Evolutionary conservation across 2,888 invertebrate species (phyloP), one percentile per base, ranked within the genome.

Genomic region (Abrostola tripartita): DNA sequence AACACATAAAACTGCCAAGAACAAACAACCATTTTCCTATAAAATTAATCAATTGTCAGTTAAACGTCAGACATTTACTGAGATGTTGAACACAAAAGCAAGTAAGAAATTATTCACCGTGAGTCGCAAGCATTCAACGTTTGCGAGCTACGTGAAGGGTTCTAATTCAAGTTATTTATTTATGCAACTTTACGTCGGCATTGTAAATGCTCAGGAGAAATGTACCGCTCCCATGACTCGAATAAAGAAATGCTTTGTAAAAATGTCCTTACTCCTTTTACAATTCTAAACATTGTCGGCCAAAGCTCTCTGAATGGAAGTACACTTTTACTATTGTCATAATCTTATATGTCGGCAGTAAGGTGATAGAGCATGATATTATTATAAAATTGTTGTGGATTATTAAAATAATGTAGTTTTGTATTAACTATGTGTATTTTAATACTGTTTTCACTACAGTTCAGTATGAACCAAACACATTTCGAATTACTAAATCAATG

Each of bases 101-200:
- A 65, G 74, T 76, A 74, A 78, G 81, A 80, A 85, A 87, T 87
- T 85, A 88, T 85, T 87, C 84, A 83, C 79, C 71, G 79, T 81
- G 74, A 81, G 78, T 77, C 79, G 68, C 77, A 68, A 80, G 78
- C 81, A 82, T 85, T 86, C 82, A 79, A 67, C 76, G 79, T 79
- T 81, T 80, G 81, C 78, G 81, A 84, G 85, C 77, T 82, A 84
- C 80, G 82, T 80, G 82, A 86, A 88, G 89, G 91, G 90, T 86
- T 87, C 85, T 86, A 86, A 88, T 90, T 87, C 83, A 78, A 86
- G 81, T 87, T 88, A 90, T 90, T 91, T 90, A 90, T 91, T 90
- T 88, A 90, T 90, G 87, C 90, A 88, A 86, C 84, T 85, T 83
- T 78, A 83, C 84, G 78, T 78, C 79, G 81, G 71, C 78, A 76